A percentile compares a stretch with the other conserved stretches of the same genome.
Conservation (phyloP, 2,113 vertebrate species). For the Aspidoscelis tigris region DNA sequence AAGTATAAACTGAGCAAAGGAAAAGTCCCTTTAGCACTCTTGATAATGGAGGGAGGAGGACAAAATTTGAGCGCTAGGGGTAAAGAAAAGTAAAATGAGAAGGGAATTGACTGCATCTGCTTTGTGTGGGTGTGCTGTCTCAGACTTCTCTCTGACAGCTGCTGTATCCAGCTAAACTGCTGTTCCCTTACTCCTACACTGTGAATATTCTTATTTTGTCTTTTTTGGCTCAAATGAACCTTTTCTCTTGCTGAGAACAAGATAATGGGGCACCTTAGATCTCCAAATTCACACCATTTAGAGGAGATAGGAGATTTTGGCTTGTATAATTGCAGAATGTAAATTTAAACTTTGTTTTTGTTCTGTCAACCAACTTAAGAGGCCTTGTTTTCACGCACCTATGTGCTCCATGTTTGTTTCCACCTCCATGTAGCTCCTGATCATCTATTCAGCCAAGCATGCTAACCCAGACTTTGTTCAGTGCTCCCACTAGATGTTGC, state of each 20-base stretch:
- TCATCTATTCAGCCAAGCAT: background rate
- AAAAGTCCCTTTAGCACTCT: constrained; percentile 47
- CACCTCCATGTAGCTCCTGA: too few relatives aligned
- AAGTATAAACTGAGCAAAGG: background rate
- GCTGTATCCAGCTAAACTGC: constrained; percentile 48
- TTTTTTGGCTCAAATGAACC: background rate
- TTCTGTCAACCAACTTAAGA: too few relatives aligned
- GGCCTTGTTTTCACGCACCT: too few relatives aligned
- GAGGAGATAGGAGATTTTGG: too few relatives aligned
- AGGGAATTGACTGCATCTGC: constrained; percentile 61
- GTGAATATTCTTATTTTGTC: background rate
- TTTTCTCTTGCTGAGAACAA: background rate
- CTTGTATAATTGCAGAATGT: too few relatives aligned
- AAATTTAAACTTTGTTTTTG: too few relatives aligned
- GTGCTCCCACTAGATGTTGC: background rate
- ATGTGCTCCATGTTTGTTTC: too few relatives aligned
- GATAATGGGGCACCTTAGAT: background rate
- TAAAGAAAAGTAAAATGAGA: constrained; percentile 34
- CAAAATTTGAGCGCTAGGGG: constrained; percentile 39
- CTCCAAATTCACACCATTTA: background rate
- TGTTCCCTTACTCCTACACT: constrained; percentile 22
- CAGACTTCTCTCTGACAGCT: constrained; percentile 60
- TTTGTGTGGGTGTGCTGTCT: constrained; percentile 70
- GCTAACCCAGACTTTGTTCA: background rate
- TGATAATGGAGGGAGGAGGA: constrained; percentile 56